Percentiles rank a stretch among this genome's conserved stretches.
Conservation (phyloP, 2,797 vertebrate species). For the Ficedula albicollis region DNA sequence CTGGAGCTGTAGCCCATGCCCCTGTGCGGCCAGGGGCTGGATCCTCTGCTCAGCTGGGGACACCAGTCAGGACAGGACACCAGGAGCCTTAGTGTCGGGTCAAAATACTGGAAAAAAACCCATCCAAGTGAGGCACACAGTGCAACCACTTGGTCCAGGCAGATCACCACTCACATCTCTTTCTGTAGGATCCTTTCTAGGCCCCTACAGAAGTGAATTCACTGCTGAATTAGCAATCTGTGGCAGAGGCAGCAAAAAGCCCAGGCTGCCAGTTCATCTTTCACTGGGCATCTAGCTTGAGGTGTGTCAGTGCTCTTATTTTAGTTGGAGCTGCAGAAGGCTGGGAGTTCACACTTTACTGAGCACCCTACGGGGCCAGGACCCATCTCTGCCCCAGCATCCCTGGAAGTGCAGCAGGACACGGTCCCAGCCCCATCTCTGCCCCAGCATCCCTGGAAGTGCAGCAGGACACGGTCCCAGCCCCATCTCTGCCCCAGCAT, state of each 20-base stretch:
- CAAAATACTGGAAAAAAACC: rapidly evolving
- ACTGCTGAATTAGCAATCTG: not conserved
- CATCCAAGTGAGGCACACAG: not conserved
- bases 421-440: too few species aligned
- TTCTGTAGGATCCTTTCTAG: not conserved
- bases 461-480: too few species aligned
- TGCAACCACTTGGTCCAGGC: not conserved
- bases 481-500: too few species aligned
- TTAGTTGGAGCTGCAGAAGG: not conserved
- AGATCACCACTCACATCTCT: not conserved
- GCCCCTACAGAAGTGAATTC: not conserved
- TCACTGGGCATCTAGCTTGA: not conserved
- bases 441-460: too few species aligned
- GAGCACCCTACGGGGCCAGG: not conserved
- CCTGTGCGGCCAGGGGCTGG: not conserved
- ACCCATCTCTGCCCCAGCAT: not conserved
- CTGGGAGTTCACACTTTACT: not conserved
- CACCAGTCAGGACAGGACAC: not conserved
- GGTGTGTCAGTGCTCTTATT: not conserved
- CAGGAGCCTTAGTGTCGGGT: not conserved
- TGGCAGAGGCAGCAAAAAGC: not conserved
- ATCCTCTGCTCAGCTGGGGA: not conserved
- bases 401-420: not conserved
- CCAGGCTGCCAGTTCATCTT: not conserved
- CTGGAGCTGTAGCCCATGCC: rapidly evolving